phyloP scores from a whole-genome alignment of 2,113 vertebrate species.

The Caretta caretta region DNA sequence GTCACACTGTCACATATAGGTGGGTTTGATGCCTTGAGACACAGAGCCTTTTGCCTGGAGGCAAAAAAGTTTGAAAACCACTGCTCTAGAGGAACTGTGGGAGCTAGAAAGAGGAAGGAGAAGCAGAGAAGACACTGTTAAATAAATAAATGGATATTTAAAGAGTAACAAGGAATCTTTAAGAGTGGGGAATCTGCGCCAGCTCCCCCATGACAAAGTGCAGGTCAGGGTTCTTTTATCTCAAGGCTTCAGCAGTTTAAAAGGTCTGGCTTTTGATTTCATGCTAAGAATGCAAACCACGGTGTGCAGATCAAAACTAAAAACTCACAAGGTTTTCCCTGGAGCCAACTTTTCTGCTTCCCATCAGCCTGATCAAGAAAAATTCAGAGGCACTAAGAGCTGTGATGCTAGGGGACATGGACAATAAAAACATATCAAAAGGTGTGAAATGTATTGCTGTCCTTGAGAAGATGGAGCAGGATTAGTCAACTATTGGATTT shows the following conservation, averaged over 20 bases:
- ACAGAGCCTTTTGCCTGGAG: rapidly evolving
- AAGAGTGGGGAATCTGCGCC: background rate
- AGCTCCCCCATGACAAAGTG: background rate
- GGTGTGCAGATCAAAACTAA: background rate
- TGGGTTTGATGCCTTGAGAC: background rate
- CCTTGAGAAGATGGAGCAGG: constrained; percentile 3
- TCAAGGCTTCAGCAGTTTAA: background rate
- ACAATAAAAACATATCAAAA: constrained; percentile 31
- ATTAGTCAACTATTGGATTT: constrained; percentile 24
- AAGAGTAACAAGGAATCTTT: background rate
- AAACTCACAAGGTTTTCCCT: rapidly evolving
- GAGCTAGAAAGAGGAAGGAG: background rate
- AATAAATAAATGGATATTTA: background rate
- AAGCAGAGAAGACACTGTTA: background rate
- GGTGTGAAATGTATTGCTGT: constrained; percentile 6
- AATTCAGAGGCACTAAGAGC: background rate
- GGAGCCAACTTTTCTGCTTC: rapidly evolving
- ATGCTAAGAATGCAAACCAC: background rate
- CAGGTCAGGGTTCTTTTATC: constrained; percentile 1
- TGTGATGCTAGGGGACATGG: background rate
- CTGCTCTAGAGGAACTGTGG: background rate
- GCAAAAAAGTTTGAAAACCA: no score
- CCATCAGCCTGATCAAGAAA: background rate
- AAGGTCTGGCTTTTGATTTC: constrained; percentile 17
- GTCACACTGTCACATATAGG: background rate